phyloP scores from a whole-genome alignment of 1,140 invertebrate genomes.

The Leucophenga varia region DNA sequence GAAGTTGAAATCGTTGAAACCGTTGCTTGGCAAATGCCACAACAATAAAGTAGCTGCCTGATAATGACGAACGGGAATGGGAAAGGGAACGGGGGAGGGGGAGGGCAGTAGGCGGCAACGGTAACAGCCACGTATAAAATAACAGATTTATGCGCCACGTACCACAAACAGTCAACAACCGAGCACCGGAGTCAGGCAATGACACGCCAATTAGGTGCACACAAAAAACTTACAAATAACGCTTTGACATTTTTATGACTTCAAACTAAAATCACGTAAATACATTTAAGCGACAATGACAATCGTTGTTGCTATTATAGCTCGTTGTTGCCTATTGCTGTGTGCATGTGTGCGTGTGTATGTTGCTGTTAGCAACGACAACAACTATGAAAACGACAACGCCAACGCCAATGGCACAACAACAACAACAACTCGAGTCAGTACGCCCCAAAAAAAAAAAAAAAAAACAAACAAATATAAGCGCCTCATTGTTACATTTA shows the following conservation, averaged over 20 bases:
- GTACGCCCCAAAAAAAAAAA: too few relatives aligned
- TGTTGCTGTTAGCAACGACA: conserved; percentile 2
- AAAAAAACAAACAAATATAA: too few relatives aligned
- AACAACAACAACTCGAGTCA: too few relatives aligned
- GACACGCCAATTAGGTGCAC: conserved; percentile 53
- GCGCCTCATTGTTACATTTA: too few relatives aligned
- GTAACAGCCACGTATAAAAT: conserved; percentile 34
- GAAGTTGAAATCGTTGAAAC: too few relatives aligned
- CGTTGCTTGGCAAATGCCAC: too few relatives aligned
- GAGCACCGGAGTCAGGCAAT: conserved; percentile 30
- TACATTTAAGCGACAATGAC: neutral
- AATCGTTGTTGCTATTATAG: conserved; percentile 1
- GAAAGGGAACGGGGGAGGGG: too few relatives aligned
- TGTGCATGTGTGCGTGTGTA: conserved; percentile 5
- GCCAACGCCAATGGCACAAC: neutral
- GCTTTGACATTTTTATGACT: conserved; percentile 55
- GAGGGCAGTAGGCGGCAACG: too few relatives aligned
- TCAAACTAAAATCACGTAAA: conserved; percentile 30
- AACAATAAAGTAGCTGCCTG: too few relatives aligned
- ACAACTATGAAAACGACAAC: conserved; percentile 14
- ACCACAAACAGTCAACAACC: too few relatives aligned
- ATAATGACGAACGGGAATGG: too few relatives aligned
- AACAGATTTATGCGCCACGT: conserved; percentile 50
- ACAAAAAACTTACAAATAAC: conserved; percentile 44
- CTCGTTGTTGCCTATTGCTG: conserved; percentile 33